Evolutionary conservation across 2,113 vertebrate genomes (phyloP).

Genomic region (Bungarus multicinctus): DNA sequence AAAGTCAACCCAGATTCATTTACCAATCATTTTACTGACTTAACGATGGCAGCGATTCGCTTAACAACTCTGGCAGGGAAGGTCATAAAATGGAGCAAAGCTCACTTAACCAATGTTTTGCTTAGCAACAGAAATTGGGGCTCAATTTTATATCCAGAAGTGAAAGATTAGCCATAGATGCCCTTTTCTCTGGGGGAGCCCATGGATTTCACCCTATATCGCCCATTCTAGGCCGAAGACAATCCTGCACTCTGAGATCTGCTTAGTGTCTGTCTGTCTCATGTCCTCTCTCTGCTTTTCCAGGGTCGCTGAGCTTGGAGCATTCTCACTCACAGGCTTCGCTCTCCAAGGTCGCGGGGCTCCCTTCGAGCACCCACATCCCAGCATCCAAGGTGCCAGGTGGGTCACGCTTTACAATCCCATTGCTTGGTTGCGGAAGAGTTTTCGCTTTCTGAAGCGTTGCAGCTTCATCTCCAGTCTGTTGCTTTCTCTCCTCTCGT

Average conservation of each 20-base stretch:
- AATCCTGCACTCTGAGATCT: neutral
- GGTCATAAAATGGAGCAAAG: neutral
- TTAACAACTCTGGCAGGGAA: neutral
- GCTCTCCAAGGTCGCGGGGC: neutral
- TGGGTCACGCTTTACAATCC: neutral
- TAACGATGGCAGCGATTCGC: neutral
- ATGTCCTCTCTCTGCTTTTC: neutral
- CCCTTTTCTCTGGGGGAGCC: neutral
- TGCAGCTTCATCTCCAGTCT: neutral
- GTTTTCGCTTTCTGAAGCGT: neutral
- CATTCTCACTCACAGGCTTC: neutral
- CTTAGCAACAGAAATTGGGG: neutral
- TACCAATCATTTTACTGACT: neutral
- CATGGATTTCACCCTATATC: neutral
- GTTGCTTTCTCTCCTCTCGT: neutral
- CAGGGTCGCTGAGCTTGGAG: neutral
- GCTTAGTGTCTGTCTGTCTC: neutral
- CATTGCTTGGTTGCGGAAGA: neutral
- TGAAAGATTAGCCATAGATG: no score
- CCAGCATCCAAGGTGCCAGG: neutral
- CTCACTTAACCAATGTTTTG: neutral
- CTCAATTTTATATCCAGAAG: no score
- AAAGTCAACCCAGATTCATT: neutral
- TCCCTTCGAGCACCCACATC: neutral
- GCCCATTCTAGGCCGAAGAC: neutral